Conservation (phyloP, 2,888 invertebrate genomes). For the Chrysodeixis includens region DNA sequence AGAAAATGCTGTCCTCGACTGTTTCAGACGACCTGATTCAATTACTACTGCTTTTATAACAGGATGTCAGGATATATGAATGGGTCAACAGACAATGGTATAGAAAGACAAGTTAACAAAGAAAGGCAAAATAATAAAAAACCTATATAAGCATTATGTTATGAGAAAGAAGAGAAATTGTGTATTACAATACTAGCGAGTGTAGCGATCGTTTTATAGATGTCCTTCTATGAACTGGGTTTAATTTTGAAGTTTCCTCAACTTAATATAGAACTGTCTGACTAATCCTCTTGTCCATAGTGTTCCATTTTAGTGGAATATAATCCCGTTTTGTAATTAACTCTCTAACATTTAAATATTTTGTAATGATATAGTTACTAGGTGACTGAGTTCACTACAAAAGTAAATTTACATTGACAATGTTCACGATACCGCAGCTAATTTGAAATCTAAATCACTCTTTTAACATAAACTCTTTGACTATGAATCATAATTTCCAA, state of each 20-base stretch:
- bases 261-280: background rate
- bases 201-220: background rate
- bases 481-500: constrained; percentile 47
- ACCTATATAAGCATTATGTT: background rate
- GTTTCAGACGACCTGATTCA: background rate
- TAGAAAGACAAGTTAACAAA: background rate
- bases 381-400: background rate
- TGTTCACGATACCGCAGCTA: constrained; percentile 16
- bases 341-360: background rate
- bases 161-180: background rate
- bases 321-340: background rate
- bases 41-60: background rate
- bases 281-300: background rate
- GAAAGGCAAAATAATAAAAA: background rate
- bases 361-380: background rate
- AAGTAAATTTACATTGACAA: constrained; percentile 1
- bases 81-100: constrained; percentile 4
- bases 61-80: background rate
- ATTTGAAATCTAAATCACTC: constrained; percentile 27
- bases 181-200: background rate
- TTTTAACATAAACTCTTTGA: constrained; percentile 44
- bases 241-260: background rate
- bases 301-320: background rate
- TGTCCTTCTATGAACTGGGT: background rate
- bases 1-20: background rate